These are phyloP conservation scores for Macrobrachium nipponense DNA, from an alignment of 1,140 invertebrate genomes.

Conservation along the genomic window DNA sequence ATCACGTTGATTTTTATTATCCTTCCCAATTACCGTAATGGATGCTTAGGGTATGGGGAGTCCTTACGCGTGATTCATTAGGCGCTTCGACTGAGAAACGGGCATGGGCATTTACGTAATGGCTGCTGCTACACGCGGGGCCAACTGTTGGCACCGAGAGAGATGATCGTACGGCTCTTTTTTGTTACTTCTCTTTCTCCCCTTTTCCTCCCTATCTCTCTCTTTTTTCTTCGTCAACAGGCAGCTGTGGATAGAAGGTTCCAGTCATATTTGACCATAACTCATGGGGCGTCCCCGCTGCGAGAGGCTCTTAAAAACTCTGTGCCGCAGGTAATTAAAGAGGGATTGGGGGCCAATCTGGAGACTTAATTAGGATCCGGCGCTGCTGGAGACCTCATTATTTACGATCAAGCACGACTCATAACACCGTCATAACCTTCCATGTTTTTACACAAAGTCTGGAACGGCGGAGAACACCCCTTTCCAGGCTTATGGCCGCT, in stretches of 20 bases:
- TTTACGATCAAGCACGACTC: slow-evolving; percentile 46
- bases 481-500: neutral
- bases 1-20: no score
- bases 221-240: neutral
- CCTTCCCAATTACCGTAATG: no score
- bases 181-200: neutral
- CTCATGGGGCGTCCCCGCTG: slow-evolving; percentile 45
- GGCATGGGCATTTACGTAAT: no score
- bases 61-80: no score
- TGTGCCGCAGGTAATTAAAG: slow-evolving; percentile 48
- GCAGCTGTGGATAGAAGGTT: neutral
- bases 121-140: no score
- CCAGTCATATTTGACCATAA: slow-evolving; percentile 35
- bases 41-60: no score
- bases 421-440: slow-evolving; percentile 37
- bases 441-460: slow-evolving; percentile 24
- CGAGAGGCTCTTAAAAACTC: slow-evolving; percentile 47
- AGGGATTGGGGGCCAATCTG: slow-evolving; percentile 52
- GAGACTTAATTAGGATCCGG: slow-evolving; percentile 53
- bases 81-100: no score
- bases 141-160: no score
- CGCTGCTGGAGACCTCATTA: slow-evolving; percentile 36
- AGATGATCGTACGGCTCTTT: no score
- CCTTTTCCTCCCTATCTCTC: neutral
- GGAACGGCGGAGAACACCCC: neutral